Percentiles rank a stretch among this genome's conserved stretches.
phyloP scores from a whole-genome alignment of 92 coral and sea anemone species.

The Siderastrea radians region DNA sequence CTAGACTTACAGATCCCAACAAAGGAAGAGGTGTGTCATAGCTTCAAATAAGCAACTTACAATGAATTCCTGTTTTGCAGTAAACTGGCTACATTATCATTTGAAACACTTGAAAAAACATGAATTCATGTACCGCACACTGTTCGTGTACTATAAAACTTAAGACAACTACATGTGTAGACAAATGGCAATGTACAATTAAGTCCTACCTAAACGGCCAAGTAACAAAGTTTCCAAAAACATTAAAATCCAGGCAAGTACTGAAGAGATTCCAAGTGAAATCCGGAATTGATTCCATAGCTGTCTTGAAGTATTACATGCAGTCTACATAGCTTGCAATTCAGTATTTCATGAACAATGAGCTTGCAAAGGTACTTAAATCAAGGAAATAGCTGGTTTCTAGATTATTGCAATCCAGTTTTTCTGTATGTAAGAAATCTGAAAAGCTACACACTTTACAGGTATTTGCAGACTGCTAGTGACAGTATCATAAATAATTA shows the following conservation, averaged over 20 bases:
- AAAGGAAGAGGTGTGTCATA: too few species aligned
- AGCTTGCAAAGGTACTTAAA: neutral
- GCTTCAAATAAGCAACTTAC: too few species aligned
- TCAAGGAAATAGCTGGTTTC: conserved; percentile 9
- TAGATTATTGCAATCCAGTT: neutral
- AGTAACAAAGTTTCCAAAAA: conserved; percentile 74
- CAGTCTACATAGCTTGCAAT: neutral
- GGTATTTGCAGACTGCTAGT: conserved; percentile 34
- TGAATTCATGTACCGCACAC: too few species aligned
- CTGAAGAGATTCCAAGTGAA: conserved; percentile 82
- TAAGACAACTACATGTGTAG: too few species aligned
- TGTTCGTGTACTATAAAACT: too few species aligned
- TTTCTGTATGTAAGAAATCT: conserved; percentile 29
- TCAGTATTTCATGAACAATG: neutral
- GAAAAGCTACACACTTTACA: conserved; percentile 1
- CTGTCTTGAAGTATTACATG: conserved; percentile 1
- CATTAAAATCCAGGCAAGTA: conserved; percentile 80
- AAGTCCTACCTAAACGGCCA: conserved; percentile 90
- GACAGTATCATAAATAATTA: conserved; percentile 23
- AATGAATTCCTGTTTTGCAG: too few species aligned
- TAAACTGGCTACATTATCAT: too few species aligned
- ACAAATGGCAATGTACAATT: too few species aligned
- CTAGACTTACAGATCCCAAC: too few species aligned
- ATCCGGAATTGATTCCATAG: conserved; percentile 95
- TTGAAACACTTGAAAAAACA: too few species aligned